Percentiles rank a stretch among this genome's conserved stretches.
Conservation (phyloP, 1,140 invertebrate species). For the Rhopalosiphum padi region DNA sequence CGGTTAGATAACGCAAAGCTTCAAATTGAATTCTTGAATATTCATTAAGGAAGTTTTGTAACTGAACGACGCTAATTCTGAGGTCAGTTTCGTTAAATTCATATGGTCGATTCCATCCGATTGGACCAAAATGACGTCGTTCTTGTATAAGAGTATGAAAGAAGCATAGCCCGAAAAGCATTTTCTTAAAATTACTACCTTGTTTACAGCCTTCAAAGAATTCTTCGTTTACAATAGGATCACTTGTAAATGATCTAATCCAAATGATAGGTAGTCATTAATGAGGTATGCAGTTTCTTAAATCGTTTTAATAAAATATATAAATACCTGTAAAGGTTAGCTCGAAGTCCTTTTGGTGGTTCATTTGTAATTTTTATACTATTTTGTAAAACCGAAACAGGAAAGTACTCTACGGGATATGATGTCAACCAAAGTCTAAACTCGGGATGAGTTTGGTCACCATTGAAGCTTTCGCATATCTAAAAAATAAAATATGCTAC, state of each 20-base stretch:
- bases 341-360: conserved; percentile 82
- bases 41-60: conserved; percentile 41
- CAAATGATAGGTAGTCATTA: not conserved
- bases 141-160: conserved; percentile 93
- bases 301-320: not conserved
- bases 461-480: conserved; percentile 80
- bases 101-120: conserved; percentile 94
- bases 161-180: conserved; percentile 89
- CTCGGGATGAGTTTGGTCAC: conserved; percentile 71
- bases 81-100: conserved; percentile 95
- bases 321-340: conserved; percentile 70
- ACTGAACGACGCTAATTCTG: conserved; percentile 74
- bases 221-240: conserved; percentile 85
- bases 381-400: conserved; percentile 89
- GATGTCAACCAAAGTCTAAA: conserved; percentile 93
- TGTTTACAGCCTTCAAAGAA: conserved; percentile 88
- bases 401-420: conserved; percentile 89
- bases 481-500: conserved; percentile 60
- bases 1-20: conserved; percentile 87
- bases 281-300: not conserved
- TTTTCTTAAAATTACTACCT: conserved; percentile 78
- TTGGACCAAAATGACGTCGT: conserved; percentile 83
- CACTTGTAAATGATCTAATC: conserved; percentile 77
- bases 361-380: conserved; percentile 97
- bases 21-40: conserved; percentile 83